Evolutionary conservation across 2,113 vertebrate genomes (phyloP), one percentile per base, ranked within the genome.

Genomic region (Deroptyus accipitrinus): DNA sequence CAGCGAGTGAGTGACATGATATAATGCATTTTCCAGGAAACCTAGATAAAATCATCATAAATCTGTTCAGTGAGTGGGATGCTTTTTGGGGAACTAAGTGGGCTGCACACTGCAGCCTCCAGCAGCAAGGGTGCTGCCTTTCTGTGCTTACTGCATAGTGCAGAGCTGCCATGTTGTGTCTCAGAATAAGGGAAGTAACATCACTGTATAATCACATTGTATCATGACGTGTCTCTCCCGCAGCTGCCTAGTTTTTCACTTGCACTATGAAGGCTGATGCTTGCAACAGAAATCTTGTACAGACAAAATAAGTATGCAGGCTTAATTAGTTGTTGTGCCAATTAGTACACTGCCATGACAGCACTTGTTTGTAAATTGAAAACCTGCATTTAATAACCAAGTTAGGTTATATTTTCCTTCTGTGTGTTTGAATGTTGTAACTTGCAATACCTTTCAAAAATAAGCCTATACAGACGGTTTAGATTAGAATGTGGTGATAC

Each of bases 1-100:
- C 73, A 85, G 41, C 73, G 72, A 83, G 83, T 25, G 51, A 92
- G 41, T 41, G 66, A 59, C n/a, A 10, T 83, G 49, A 87, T 61
- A 90, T 82, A 57, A 78, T 66, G 72, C 41, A 31, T 92, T 95
- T 93, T 94, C 62, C 55, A 69, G 83, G 93, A 73, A 93, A 77
- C 44, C 13, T 44, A 48, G 55, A 46, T 42, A 49, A 44, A 77
- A 39, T 72, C 3, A 35, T 83, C 42, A 39, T 84, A 80, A 86
- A 88, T 9, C 6, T 88, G 63, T 73, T 78, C 55, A 78, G 37
- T 52, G 51, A 88, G 63, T 54, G 30, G 49, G 33, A 68, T 84
- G 55, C 37, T 52, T 82, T 86, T 10, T 8, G 49, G 19, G 37
- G 57, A 90, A 39, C 44, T 48, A 35, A 41, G 82, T 54, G 33